Percentiles rank a stretch among this genome's conserved stretches.
Conservation (phyloP, 2,888 invertebrate species). For the Belgica antarctica region DNA sequence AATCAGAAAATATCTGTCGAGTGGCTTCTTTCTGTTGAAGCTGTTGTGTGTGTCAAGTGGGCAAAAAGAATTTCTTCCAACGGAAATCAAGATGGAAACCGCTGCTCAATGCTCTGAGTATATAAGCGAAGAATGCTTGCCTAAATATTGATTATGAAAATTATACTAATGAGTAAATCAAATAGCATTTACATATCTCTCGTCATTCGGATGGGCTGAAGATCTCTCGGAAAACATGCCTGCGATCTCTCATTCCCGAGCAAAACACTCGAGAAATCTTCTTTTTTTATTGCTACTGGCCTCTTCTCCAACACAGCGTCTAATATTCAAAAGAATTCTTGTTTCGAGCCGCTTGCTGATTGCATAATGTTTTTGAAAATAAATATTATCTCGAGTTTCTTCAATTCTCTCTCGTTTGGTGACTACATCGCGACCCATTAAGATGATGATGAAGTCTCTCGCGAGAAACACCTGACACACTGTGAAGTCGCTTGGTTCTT, state of each 20-base stretch:
- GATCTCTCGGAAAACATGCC: constrained; percentile 1
- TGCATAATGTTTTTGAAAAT: constrained; percentile 19
- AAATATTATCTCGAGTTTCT: not conserved
- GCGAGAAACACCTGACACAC: not conserved
- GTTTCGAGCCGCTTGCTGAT: constrained; percentile 1
- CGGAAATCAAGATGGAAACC: constrained; percentile 14
- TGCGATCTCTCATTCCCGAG: constrained; percentile 18
- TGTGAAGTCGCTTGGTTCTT: not conserved
- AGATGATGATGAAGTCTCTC: not conserved
- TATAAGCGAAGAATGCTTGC: constrained; percentile 21
- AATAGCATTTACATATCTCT: constrained; percentile 35
- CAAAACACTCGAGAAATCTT: constrained; percentile 14
- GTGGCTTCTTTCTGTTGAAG: not conserved
- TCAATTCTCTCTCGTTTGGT: not conserved
- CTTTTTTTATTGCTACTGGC: not conserved
- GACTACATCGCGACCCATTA: not conserved
- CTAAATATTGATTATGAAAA: constrained; percentile 37
- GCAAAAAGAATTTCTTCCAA: no score
- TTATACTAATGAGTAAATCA: constrained; percentile 36
- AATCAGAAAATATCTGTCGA: not conserved
- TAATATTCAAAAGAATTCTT: not conserved
- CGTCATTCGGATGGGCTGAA: no score
- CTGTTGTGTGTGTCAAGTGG: constrained; percentile 18
- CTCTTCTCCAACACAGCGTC: not conserved
- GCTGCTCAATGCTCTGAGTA: not conserved